Evolutionary conservation across 1,140 invertebrate genomes (phyloP), one percentile per base, ranked within the genome.

Genomic region (Heliothis subflexa): DNA sequence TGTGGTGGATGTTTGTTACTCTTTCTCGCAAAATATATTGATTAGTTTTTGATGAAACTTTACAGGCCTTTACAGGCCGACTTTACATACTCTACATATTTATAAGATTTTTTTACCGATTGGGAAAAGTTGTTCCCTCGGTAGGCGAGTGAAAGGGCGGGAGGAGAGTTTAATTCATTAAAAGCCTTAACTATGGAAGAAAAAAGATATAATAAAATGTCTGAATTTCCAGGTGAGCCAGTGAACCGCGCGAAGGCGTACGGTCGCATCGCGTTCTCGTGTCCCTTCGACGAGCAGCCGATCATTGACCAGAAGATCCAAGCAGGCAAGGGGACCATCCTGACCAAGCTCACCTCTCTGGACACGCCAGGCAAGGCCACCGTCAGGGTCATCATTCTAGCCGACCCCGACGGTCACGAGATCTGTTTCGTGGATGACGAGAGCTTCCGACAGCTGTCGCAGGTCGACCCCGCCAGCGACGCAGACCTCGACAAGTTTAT

Each of bases 351-450:
- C 10, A 97, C 99, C 45, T 97, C 97, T 76, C 94, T 99, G 64
- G 98, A 99, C 86, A 99, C 99, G 0, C 99, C 99, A 0, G 99
- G 98, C 62, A 99, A 99, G 95, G 98, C 98, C 2, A 98, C 98
- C 10, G 99, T 99, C 0, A 95, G 97, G 79, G 99, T 99, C 33
- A 98, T 99, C 21, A 99, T 99, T 87, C 94, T 99, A 9, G 97
- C 97, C 40, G 99, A 99, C 95, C 99, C 99, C 1, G 98, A 99
- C 95, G 98, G 96, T 1, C 99, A 99, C 95, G 99, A 99, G 95
- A 99, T 99, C 80, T 99, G 99, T 95, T 99, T 99, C 95, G 99
- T 99, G 14, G 99, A 99, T 82, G 98, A 99, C 87, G 98, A 99
- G 95, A 98, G 96, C 33, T 99, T 99, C 94, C 94, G 96, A 40